Conservation (phyloP, 2,797 vertebrate genomes). For the Macropus fuliginosus region DNA sequence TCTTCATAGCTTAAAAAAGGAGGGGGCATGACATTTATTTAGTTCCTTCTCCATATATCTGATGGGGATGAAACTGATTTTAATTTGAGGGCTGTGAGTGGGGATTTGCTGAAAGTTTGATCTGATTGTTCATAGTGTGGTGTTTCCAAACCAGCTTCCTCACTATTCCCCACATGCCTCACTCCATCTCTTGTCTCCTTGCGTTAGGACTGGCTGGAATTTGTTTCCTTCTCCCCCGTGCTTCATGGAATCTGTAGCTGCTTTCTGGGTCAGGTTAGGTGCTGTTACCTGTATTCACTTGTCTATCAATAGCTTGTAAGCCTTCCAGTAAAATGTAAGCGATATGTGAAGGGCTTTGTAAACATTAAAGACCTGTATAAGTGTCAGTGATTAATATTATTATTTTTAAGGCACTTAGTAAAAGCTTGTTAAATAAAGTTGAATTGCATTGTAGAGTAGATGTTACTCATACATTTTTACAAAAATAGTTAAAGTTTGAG, state of each 20-base stretch:
- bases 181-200: background rate
- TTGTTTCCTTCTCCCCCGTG: background rate
- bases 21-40: background rate
- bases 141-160: background rate
- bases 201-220: background rate
- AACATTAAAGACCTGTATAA: background rate
- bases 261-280: background rate
- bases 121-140: background rate
- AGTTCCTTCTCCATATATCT: background rate
- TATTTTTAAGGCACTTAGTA: background rate
- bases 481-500: slow-evolving; percentile 10
- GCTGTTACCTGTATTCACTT: background rate
- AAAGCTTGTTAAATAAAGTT: background rate
- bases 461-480: background rate
- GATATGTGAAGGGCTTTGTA: too few relatives aligned
- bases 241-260: background rate
- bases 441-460: background rate
- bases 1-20: background rate
- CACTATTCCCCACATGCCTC: rapidly evolving
- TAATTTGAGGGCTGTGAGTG: background rate
- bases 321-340: background rate
- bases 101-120: background rate
- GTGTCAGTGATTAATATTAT: background rate
- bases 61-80: background rate
- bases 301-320: background rate